A percentile compares a stretch with the other conserved stretches of the same genome.
phyloP scores from a whole-genome alignment of 2,888 invertebrate species.

The Artemia sp. region DNA sequence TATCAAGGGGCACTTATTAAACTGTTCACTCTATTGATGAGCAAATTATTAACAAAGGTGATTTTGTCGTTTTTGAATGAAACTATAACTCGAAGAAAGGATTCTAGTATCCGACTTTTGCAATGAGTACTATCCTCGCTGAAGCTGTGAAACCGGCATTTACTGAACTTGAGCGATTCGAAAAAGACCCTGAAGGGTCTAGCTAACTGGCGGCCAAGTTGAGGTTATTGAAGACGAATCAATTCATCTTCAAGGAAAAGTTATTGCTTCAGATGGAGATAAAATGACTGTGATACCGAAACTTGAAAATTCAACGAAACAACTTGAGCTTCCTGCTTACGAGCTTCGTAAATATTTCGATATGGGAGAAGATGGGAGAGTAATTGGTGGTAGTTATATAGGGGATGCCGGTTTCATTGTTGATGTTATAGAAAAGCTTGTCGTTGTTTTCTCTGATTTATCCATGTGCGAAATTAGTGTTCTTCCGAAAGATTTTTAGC shows the following conservation, averaged over 20 bases:
- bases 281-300: constrained; percentile 95
- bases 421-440: constrained; percentile 75
- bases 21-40: constrained; percentile 82
- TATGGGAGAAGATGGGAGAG: constrained; percentile 95
- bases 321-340: constrained; percentile 78
- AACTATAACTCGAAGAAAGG: constrained; percentile 82
- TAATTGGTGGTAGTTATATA: constrained; percentile 70
- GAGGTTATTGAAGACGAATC: constrained; percentile 94
- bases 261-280: constrained; percentile 84
- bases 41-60: constrained; percentile 89
- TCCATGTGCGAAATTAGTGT: constrained; percentile 95
- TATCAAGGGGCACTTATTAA: constrained; percentile 38
- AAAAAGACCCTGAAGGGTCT: constrained; percentile 65
- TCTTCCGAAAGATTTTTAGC: constrained; percentile 76
- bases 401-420: constrained; percentile 95
- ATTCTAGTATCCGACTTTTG: constrained; percentile 90
- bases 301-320: constrained; percentile 82
- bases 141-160: constrained; percentile 82
- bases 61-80: constrained; percentile 87
- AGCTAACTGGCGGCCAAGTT: constrained; percentile 54
- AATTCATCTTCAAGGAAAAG: constrained; percentile 86
- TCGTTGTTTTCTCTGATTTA: constrained; percentile 86
- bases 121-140: constrained; percentile 80
- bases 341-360: constrained; percentile 89
- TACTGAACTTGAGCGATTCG: constrained; percentile 82